Conservation (phyloP, 2,888 invertebrate species). For the Ectobius pallidus region DNA sequence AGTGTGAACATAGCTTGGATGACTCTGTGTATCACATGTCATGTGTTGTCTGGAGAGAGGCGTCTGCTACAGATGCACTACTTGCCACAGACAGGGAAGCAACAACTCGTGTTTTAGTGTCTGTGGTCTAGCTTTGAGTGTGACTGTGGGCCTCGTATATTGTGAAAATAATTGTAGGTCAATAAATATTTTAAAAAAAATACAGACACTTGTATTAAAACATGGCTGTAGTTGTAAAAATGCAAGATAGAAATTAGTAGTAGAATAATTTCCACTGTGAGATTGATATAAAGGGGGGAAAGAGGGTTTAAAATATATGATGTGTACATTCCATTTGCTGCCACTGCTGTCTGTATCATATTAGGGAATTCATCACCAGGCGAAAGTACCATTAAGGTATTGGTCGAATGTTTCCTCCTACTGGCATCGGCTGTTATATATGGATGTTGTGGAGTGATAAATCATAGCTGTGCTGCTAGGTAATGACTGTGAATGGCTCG, state of each 20-base stretch:
- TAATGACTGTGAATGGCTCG: too few relatives aligned
- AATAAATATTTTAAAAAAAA: conserved; percentile 6
- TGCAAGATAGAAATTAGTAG: conserved; percentile 26
- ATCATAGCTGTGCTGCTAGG: too few relatives aligned
- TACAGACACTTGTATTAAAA: conserved; percentile 18
- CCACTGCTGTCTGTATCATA: conserved; percentile 13
- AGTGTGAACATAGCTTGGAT: conserved; percentile 23
- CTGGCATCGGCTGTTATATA: conserved; percentile 3
- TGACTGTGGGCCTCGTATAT: conserved; percentile 34
- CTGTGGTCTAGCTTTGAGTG: conserved; percentile 38
- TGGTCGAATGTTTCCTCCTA: neutral
- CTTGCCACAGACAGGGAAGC: neutral
- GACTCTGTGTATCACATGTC: conserved; percentile 27
- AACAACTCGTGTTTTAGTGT: conserved; percentile 4
- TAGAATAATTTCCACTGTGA: conserved; percentile 37
- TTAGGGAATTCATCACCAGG: neutral
- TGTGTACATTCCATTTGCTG: conserved; percentile 44
- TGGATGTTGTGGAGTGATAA: too few relatives aligned
- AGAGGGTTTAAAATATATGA: conserved; percentile 33
- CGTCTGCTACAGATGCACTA: neutral
- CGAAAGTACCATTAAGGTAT: neutral
- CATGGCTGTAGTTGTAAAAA: conserved; percentile 35
- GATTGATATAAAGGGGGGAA: conserved; percentile 35
- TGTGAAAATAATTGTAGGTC: conserved; percentile 24
- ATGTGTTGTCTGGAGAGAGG: conserved; percentile 10